Evolutionary conservation across 2,113 vertebrate genomes (phyloP).

Genomic region (Hydrolagus affinis): DNA sequence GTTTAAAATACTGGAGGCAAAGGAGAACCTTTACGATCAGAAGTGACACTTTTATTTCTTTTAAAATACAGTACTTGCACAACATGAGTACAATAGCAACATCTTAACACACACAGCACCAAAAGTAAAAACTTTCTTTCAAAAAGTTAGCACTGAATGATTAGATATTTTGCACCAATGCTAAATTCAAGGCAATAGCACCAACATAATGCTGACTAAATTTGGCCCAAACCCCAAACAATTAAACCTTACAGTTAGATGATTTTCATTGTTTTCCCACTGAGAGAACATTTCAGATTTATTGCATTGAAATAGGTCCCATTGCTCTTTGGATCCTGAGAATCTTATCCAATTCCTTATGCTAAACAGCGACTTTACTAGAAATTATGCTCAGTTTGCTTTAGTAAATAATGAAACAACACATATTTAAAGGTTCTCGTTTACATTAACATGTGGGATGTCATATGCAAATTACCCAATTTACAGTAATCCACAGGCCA

Average conservation of each 20-base stretch:
- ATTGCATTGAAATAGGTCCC: not conserved
- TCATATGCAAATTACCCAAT: not conserved
- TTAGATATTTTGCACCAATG: not conserved
- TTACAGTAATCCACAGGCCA: not conserved
- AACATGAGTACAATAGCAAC: not conserved
- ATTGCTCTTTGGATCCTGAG: not conserved
- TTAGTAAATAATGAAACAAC: not conserved
- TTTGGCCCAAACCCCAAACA: not conserved
- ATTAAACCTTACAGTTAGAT: not conserved
- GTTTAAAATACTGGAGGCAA: not conserved
- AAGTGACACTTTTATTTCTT: slow-evolving; percentile 9
- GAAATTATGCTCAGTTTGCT: not conserved
- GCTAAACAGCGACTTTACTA: not conserved
- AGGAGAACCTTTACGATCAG: not conserved
- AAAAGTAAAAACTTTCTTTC: not conserved
- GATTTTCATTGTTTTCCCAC: not conserved
- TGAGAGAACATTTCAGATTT: not conserved
- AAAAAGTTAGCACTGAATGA: no score
- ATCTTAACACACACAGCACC: not conserved
- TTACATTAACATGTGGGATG: not conserved
- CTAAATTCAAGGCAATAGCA: not conserved
- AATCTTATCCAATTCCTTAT: not conserved
- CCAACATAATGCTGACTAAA: not conserved
- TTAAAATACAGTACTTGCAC: not conserved
- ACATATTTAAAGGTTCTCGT: no score